Evolutionary conservation across 1,140 invertebrate species (phyloP).

Genomic region (Drosophila sucinea): DNA sequence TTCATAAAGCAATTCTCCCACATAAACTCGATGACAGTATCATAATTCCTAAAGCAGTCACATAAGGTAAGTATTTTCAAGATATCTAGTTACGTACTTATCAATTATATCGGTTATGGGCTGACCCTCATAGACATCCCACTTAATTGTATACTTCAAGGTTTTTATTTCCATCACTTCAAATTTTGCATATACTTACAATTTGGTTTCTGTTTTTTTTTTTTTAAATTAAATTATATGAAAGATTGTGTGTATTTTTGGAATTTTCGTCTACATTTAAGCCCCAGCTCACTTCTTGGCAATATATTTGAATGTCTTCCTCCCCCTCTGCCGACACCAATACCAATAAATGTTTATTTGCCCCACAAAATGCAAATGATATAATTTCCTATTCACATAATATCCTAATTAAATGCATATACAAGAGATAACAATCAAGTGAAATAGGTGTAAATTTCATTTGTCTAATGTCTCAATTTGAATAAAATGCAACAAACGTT

Average conservation of each 20-base stretch:
- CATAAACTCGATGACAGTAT: constrained; percentile 62
- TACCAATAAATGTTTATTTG: constrained; percentile 62
- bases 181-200: constrained; percentile 21
- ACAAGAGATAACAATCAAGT: constrained; percentile 79
- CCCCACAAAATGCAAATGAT: constrained; percentile 57
- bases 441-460: constrained; percentile 82
- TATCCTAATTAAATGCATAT: constrained; percentile 72
- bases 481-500: constrained; percentile 65
- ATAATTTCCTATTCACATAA: constrained; percentile 29
- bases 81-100: constrained; percentile 31
- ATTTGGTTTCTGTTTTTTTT: constrained; percentile 28
- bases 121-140: constrained; percentile 48
- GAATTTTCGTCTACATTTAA: not conserved
- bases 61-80: not conserved
- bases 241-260: not conserved
- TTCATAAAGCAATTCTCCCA: constrained; percentile 53
- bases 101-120: constrained; percentile 61
- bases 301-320: constrained; percentile 18
- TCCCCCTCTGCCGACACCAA: constrained; percentile 29
- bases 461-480: constrained; percentile 83
- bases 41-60: constrained; percentile 40
- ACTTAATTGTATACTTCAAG: constrained; percentile 48
- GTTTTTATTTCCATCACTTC: constrained; percentile 41
- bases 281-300: not conserved
- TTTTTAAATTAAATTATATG: not conserved